Conservation (phyloP, 2,888 invertebrate species). For the Metacarcinus magister region DNA sequence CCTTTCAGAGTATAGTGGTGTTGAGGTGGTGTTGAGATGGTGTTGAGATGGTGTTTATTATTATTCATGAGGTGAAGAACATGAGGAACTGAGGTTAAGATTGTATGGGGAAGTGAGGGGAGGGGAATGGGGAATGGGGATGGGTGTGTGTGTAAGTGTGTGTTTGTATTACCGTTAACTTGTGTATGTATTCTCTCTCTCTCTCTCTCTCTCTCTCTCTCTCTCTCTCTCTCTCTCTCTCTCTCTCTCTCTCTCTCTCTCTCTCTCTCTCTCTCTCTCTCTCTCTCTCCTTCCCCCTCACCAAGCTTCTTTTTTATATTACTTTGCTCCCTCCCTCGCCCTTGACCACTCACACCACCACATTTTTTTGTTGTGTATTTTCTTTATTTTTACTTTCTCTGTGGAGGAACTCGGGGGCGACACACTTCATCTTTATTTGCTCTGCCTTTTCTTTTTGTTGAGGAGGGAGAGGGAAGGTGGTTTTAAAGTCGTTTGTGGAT, state of each 20-base stretch:
- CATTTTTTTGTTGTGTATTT: background rate
- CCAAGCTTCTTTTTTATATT: background rate
- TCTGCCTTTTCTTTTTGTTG: background rate
- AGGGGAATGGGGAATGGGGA: too few species aligned
- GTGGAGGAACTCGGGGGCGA: constrained; percentile 33
- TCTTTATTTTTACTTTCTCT: constrained; percentile 23
- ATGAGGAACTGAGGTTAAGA: too few species aligned
- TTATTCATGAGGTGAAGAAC: too few species aligned
- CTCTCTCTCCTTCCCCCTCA: constrained; percentile 4
- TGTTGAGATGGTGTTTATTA: too few species aligned
- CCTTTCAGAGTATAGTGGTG: too few species aligned
- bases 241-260: constrained; percentile 47
- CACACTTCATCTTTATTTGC: constrained; percentile 36
- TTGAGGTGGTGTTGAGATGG: too few species aligned
- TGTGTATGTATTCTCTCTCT: background rate
- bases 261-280: background rate
- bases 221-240: constrained; percentile 38
- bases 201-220: background rate
- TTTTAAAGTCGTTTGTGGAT: background rate
- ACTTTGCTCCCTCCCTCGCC: background rate
- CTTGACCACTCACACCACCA: background rate
- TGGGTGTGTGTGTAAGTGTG: too few species aligned
- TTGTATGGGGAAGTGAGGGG: too few species aligned
- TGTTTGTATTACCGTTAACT: too few species aligned
- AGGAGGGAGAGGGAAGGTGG: background rate